Evolutionary conservation across 1,140 invertebrate genomes (phyloP), one percentile per base, ranked within the genome.

Genomic region (Polypedilum vanderplanki): DNA sequence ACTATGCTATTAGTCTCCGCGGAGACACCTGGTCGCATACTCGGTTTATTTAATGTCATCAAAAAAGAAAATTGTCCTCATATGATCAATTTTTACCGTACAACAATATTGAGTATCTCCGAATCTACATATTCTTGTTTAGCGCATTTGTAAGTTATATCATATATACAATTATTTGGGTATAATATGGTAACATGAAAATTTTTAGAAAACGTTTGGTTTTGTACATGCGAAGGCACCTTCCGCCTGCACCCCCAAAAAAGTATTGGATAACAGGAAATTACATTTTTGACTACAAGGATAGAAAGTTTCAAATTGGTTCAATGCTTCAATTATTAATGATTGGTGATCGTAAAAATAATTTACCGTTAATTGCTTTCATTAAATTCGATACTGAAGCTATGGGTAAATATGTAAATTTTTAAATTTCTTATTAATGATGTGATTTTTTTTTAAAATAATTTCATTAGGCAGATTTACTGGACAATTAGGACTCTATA

Each of bases 51-150:
- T 78, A 88, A 88, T 80, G 89, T 88, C 77, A 89, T 92, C 79
- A 84, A 86, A 78, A 84, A 81, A 4, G 89, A 90, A 77, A 84
- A 84, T 1, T 85, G 85, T 79, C 83, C 84, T 18, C 89, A 91
- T 78, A 81, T 92, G 73, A 89, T 89, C 76, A 87, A 90, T 78
- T 91, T 88, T 79, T 92, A 89, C 84, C 89, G 90, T 76, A 89
- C 89, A 0, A 90, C 89, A 7, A 82, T 92, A 18, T 89, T 89
- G 74, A 91, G 88, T 70, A 82, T 91, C 77, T 86, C 89, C 74
- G 84, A 85, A 20, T 89, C 88, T 0, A 88, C 87, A 0, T 87
- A 86, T 79, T 88, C 88, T 1, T 90, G 88, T 78, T 88, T 87
- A 77, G 81, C 83, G 73, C 82, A 86, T 75, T 80, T 89, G 88